Evolutionary conservation across 2,888 invertebrate genomes (phyloP), one percentile per base, ranked within the genome.

Genomic region (Suillia variegata): DNA sequence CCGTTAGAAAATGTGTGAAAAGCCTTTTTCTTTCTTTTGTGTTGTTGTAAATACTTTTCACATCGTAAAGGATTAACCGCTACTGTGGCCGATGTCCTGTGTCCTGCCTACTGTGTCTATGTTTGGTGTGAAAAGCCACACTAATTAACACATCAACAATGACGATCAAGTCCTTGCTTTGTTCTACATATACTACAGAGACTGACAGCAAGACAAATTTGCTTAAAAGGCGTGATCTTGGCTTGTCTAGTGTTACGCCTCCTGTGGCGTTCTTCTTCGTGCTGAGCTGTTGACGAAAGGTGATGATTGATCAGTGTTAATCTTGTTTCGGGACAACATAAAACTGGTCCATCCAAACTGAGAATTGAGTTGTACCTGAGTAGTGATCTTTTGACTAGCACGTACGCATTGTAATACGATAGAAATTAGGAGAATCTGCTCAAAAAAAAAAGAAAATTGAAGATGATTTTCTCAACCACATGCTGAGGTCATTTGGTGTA

Each of bases 101-200:
- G 4, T 45, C 10, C 45, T 45, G 38, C 13, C 38, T 38, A 38
- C 38, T 38, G 45, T 13, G 38, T n/a, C 38, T 4, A 13, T 38
- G 38, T 6, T 6, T 13, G 38, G 12, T 8, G 45, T 18, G 45
- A 45, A 45, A 45, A 13, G n/a, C 45, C 18, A 20, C 45, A 45
- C 45, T 74, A 73, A 74, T 73, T 73, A 74, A 74, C 72, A 74
- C 74, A 74, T 73, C 71, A 74, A 70, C 69, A n/a, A n/a, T n/a
- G n/a, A 62, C 67, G 64, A 63, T 63, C 69, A 59, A 15, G 68
- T n/a, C 47, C 33, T 61, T 20, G 18, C 18, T 45, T 6, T 45
- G 17, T 20, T 20, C 45, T 17, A n/a, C n/a, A n/a, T n/a, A n/a
- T n/a, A n/a, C n/a, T n/a, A n/a, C n/a, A n/a, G n/a, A n/a, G n/a